These are phyloP conservation scores for Phenacoccus solenopsis DNA, from an alignment of 1,140 invertebrate species.

Conservation along the genomic window DNA sequence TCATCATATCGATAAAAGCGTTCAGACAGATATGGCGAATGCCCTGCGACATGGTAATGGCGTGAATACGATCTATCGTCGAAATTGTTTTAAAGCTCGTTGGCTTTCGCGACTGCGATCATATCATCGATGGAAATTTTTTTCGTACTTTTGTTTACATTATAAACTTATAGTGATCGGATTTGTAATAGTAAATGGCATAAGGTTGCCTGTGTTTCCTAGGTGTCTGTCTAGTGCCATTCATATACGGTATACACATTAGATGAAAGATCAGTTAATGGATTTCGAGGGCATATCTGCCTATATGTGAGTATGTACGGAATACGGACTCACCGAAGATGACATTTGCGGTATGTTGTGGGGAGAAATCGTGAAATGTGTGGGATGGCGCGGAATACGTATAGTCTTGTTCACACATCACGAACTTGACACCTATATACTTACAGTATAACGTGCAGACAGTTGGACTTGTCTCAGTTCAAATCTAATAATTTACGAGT, in stretches of 20 bases:
- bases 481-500: slow-evolving; percentile 3
- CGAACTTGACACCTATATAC: slow-evolving; percentile 1
- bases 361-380: neutral
- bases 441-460: neutral
- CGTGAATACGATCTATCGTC: neutral
- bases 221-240: too few relatives aligned
- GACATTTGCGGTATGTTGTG: neutral
- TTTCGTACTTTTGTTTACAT: too few relatives aligned
- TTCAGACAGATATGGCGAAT: too few relatives aligned
- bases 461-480: neutral
- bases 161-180: too few relatives aligned
- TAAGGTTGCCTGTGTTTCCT: too few relatives aligned
- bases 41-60: neutral
- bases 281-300: neutral
- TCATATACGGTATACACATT: too few relatives aligned
- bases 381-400: neutral
- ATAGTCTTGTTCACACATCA: neutral
- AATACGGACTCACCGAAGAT: too few relatives aligned
- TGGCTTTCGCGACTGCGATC: too few relatives aligned
- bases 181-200: too few relatives aligned
- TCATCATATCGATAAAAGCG: neutral
- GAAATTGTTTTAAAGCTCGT: too few relatives aligned
- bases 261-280: neutral
- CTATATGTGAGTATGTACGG: too few relatives aligned
- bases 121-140: too few relatives aligned